Base-by-base conservation (phyloP, 2,888 invertebrate species). In the Mycalesis mineus region DNA sequence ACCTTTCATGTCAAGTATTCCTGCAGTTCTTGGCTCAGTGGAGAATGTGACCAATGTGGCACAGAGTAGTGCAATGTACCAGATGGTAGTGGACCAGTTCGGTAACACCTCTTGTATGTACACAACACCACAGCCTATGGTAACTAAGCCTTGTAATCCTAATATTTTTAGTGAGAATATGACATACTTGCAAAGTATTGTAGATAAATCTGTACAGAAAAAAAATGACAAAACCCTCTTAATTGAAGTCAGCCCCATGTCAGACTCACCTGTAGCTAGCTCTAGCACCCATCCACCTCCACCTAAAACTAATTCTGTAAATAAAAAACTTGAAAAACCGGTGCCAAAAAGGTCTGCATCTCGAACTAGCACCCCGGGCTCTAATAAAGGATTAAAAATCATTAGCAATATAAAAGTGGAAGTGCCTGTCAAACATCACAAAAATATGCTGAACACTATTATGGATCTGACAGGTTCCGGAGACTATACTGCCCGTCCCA, bases 331-430 rank as follows among this genome's bases (percentile, higher is more conserved):
- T 17, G 54, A 65, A 52, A 58, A 62, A 17, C 9, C 51, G 13
- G 54, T 64, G 29, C 55, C 61, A 52, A 76, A 77, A 29, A 73
- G 72, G 57, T 47, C 58, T n/a, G 77, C 78, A 13, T 29, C 59
- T 2, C 78, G 75, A 62, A 71, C 60, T 71, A 85, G 84, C 15
- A 66, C 70, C 7, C 68, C 78, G 36, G 78, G 80, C 3, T 61
- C 80, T 28, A 80, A 69, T 47, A 88, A 81, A 67, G 89, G 90
- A n/a, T 73, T 90, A 9, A 90, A 90, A 72, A 91, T 91, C 61
- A 74, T 91, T 39, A 91, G 90, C 67, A 90, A 91, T 65, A 85
- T 91, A 40, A 91, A 90, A 65, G 88, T 91, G n/a, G 90, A 91
- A 74, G 87, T 90, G 39, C 90, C 88, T 58, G 87, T 90, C 9